Percentiles rank a stretch among this genome's conserved stretches.
Evolutionary conservation across 2,888 invertebrate genomes (phyloP).

Genomic region (Perizoma flavofasciatum): DNA sequence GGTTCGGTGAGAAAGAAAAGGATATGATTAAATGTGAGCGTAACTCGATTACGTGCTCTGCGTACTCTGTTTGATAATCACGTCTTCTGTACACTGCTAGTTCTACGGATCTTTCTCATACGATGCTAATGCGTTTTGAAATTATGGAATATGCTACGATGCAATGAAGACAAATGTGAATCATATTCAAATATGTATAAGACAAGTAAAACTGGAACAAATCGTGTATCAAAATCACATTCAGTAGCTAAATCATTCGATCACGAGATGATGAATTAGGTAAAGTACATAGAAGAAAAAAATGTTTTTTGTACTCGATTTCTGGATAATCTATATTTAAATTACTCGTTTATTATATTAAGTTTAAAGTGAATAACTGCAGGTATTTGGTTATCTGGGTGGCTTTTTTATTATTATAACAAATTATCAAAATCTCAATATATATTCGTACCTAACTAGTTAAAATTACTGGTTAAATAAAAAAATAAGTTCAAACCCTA

Average conservation of each 20-base stretch:
- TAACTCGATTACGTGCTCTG: slow-evolving; percentile 18
- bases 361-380: no score
- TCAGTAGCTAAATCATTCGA: slow-evolving; percentile 6
- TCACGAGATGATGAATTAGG: background rate
- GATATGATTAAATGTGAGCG: slow-evolving; percentile 19
- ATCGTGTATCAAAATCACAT: slow-evolving; percentile 5
- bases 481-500: no score
- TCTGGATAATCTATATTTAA: no score
- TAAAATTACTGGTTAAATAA: no score
- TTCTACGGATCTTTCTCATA: slow-evolving; percentile 11
- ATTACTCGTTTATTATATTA: no score
- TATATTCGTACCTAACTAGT: no score
- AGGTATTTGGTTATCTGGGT: no score
- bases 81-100: slow-evolving; percentile 3
- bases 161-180: slow-evolving; percentile 27
- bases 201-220: slow-evolving; percentile 16
- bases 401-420: no score
- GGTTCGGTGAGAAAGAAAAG: slow-evolving; percentile 18
- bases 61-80: slow-evolving; percentile 8
- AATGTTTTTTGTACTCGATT: no score
- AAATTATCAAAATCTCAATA: no score
- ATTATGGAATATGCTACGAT: slow-evolving; percentile 14
- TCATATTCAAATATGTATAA: slow-evolving; percentile 20
- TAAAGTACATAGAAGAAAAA: no score
- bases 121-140: slow-evolving; percentile 8